Evolutionary conservation across 2,113 vertebrate genomes (phyloP), one percentile per base, ranked within the genome.

Genomic region (Pungitius pungitius): DNA sequence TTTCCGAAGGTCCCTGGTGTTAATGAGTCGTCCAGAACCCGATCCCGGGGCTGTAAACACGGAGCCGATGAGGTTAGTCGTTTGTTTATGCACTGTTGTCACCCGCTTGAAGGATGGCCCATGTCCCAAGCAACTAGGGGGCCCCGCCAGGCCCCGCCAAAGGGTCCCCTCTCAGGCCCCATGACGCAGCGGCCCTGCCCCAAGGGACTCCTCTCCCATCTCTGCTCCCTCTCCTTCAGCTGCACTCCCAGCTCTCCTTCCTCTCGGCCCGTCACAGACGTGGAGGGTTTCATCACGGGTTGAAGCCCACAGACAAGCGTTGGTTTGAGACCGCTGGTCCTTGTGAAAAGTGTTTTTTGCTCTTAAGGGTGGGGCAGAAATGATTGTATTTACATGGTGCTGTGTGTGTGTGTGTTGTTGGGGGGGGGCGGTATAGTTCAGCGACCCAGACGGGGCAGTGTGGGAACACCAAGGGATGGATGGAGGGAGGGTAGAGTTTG

Each of bases 401-500:
- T 54, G 51, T 54, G 13, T 55, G 24, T 75, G 22, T 65, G 26
- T 43, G 49, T 47, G 40, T 54, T 67, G 70, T 70, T 43, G 20
- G 9, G 8, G 20, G 61, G 33, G 57, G 58, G 69, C 45, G 57
- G 65, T 68, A 51, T 71, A 72, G 84, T 78, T 75, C 83, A 84
- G 66, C 69, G 9, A 72, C 49, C 82, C 89, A 89, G 85, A 91
- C 89, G 89, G 89, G 80, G 91, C 85, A 88, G 85, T 92, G 94
- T 95, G 94, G 95, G 90, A 94, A 84, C 93, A 89, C 91, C 84
- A 92, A 87, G 72, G 86, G 88, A 89, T 92, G 49, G 80, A 87
- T 90, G 80, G 88, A 89, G 73, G 79, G 83, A 51, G 73, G 76
- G 72, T 18, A 26, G 43, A 27, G 27, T 27, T 63, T 69, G 69